Conservation (phyloP, 2,888 invertebrate species). For the Microplitis deprimator region DNA sequence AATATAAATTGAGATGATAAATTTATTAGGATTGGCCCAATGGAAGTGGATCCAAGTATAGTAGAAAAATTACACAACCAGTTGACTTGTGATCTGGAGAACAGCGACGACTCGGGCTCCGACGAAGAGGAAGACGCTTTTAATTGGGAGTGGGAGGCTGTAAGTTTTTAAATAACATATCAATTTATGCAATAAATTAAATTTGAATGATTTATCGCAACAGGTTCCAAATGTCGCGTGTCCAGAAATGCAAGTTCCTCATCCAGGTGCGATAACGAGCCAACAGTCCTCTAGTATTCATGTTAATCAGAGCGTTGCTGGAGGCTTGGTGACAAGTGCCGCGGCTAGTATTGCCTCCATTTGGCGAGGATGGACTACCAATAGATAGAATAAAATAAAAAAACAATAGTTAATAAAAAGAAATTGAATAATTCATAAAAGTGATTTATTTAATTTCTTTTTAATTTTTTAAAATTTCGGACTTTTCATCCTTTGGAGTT, state of each 20-base stretch:
- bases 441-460: not conserved
- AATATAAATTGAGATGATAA: conserved; percentile 12
- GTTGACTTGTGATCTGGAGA: conserved; percentile 76
- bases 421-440: conserved; percentile 18
- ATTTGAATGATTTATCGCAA: conserved; percentile 39
- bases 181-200: not conserved
- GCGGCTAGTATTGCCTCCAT: conserved; percentile 87
- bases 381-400: conserved; percentile 68
- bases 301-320: conserved; percentile 76
- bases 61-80: conserved; percentile 78
- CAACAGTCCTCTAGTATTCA: conserved; percentile 68
- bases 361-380: conserved; percentile 82
- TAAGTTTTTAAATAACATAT: conserved; percentile 67
- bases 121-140: conserved; percentile 82
- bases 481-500: conserved; percentile 4
- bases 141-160: conserved; percentile 86
- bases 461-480: not conserved
- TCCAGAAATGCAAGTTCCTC: conserved; percentile 72
- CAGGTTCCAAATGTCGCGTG: conserved; percentile 75
- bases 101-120: conserved; percentile 78
- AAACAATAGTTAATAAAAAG: conserved; percentile 21
- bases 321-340: conserved; percentile 85
- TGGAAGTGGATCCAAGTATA: conserved; percentile 75
- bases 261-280: conserved; percentile 63
- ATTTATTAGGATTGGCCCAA: conserved; percentile 74